These are phyloP conservation scores for Drosophila sulfurigaster DNA, from an alignment of 1,140 invertebrate species.

Conservation along the genomic window DNA sequence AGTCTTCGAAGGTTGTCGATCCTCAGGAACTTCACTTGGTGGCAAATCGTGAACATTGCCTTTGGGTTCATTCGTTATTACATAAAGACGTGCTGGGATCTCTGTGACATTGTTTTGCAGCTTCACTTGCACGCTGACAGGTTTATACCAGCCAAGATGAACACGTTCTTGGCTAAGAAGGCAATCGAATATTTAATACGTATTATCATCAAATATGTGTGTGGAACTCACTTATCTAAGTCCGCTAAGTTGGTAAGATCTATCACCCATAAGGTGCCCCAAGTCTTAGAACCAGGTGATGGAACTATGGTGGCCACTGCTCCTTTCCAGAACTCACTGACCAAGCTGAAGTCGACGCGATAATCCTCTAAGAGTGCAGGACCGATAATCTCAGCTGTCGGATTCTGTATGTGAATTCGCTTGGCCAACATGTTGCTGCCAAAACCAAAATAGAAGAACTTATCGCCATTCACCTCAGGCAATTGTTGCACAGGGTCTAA, in stretches of 20 bases:
- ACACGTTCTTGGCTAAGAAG: conserved; percentile 68
- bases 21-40: conserved; percentile 35
- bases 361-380: conserved; percentile 54
- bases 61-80: conserved; percentile 58
- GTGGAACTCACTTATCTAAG: no score
- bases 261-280: no score
- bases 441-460: conserved; percentile 76
- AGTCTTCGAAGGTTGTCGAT: conserved; percentile 71
- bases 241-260: no score
- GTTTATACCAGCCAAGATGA: conserved; percentile 48
- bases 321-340: no score
- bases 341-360: conserved; percentile 75
- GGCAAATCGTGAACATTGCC: conserved; percentile 38
- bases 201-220: no score
- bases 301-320: no score
- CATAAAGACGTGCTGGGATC: conserved; percentile 58
- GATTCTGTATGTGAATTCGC: conserved; percentile 71
- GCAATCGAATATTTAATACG: no score
- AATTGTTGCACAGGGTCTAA: conserved; percentile 13
- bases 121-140: conserved; percentile 55
- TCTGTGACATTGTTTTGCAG: conserved; percentile 9
- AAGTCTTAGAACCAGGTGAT: no score
- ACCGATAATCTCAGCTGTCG: conserved; percentile 51
- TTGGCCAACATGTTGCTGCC: conserved; percentile 76
- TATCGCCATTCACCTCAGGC: conserved; percentile 58